Evolutionary conservation across 2,113 vertebrate species (phyloP), one percentile per base, ranked within the genome.

Genomic region (Polypterus senegalus): DNA sequence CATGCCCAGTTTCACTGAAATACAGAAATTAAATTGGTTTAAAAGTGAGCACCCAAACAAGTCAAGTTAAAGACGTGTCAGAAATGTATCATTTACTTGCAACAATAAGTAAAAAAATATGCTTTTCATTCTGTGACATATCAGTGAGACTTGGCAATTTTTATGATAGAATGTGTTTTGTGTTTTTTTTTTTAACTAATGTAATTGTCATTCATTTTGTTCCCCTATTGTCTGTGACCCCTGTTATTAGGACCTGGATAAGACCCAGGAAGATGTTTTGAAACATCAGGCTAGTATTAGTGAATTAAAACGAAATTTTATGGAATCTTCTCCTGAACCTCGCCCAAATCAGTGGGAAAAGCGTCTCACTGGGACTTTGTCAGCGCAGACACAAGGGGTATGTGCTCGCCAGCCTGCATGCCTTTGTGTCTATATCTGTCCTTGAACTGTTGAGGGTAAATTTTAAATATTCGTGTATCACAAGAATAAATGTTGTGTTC

Each of bases 251-350:
- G 96, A 96, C 80, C 88, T 94, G 86, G 92, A 97, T 95, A 98
- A 94, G 89, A 92, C 91, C 83, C 94, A 97, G 86, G 94, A 97
- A 45, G 93, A 96, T 77, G 88, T 98, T 79, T 89, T 99, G 91
- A 98, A 87, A 89, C 95, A 99, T 82, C 96, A 98, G 90, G 95
- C 94, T 97, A 99, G 94, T 89, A 90, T 99, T 95, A 99, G 93
- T 90, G 91, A 99, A 87, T 92, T 99, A 83, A 98, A 99, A 85
- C 94, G 95, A 87, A 94, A 84, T 90, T 98, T 99, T 91, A 97
- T 99, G 95, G 96, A 96, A 80, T 94, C 94, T 66, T 89, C 89
- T 67, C 92, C 95, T 5, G 92, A 97, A 66, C 92, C 93, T 75
- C 92, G 91, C 82, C 93, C 89, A 72, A 95, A 86, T 86, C 93